Percentiles rank a stretch among this genome's conserved stretches.
Conservation (phyloP, 2,113 vertebrate species). For the Pterocles orientalis region DNA sequence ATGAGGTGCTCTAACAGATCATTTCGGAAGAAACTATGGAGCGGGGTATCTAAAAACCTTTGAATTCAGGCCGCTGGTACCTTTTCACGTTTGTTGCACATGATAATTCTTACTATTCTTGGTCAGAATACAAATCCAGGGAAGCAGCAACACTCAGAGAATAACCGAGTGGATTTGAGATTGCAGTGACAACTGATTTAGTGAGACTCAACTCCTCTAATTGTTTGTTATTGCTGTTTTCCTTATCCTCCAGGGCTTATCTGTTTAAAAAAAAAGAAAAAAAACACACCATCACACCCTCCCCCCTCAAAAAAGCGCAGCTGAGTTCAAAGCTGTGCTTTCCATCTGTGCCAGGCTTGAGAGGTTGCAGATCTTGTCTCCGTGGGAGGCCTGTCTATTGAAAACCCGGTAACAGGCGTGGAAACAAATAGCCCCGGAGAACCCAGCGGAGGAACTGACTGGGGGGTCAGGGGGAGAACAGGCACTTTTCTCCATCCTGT, state of each 20-base stretch:
- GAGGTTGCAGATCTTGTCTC: conserved; percentile 31
- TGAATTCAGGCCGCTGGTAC: not conserved
- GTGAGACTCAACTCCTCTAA: not conserved
- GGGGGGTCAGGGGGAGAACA: not conserved
- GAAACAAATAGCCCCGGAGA: conserved; percentile 6
- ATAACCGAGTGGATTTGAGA: not conserved
- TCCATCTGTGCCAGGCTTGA: conserved; percentile 11
- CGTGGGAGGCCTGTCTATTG: conserved; percentile 53
- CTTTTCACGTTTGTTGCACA: not conserved
- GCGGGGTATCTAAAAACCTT: not conserved
- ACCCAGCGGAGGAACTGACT: not conserved
- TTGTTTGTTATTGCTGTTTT: conserved; percentile 33
- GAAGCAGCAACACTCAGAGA: not conserved
- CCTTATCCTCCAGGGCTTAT: conserved; percentile 7
- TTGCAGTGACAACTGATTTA: not conserved
- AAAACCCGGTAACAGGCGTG: not conserved
- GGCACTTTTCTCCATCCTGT: not conserved
- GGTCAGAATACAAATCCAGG: not conserved
- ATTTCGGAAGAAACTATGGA: not conserved
- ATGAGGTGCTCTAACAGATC: not conserved
- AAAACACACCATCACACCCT: not conserved
- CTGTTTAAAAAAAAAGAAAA: not conserved
- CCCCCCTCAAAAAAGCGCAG: not conserved
- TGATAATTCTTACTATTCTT: not conserved
- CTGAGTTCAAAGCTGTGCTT: not conserved